A percentile compares a stretch with the other conserved stretches of the same genome.
phyloP scores from a whole-genome alignment of 2,113 vertebrate species.

The Callipepla squamata region DNA sequence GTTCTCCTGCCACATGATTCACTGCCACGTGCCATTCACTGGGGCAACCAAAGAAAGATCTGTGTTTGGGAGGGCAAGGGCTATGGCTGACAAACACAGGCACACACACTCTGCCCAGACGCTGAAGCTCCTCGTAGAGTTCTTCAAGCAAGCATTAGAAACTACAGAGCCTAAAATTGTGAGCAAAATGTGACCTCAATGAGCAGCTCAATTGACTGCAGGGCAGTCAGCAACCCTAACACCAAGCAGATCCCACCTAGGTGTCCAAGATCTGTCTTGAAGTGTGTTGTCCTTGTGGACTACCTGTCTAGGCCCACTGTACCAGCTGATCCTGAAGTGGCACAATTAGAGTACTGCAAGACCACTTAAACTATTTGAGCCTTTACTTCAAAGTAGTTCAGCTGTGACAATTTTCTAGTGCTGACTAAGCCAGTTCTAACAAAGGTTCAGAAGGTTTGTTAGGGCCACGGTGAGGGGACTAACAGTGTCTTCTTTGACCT shows the following conservation, averaged over 20 bases:
- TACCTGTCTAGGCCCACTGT: neutral
- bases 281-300: neutral
- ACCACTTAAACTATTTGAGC: neutral
- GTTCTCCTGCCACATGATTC: neutral
- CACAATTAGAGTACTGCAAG: neutral
- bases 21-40: neutral
- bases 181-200: neutral
- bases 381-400: neutral
- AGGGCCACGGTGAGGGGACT: neutral
- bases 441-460: neutral
- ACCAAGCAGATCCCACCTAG: neutral
- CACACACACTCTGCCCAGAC: neutral
- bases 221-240: neutral
- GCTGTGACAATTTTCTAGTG: neutral
- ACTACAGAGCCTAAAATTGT: neutral
- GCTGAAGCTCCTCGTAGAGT: neutral
- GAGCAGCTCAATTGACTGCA: neutral
- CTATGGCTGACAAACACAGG: neutral
- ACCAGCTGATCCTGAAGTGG: neutral
- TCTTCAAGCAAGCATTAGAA: neutral
- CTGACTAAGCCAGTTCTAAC: neutral
- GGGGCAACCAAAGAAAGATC: neutral
- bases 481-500: neutral
- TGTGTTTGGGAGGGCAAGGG: neutral
- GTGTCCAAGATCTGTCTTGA: neutral